Percentiles rank a stretch among this genome's conserved stretches.
phyloP scores from a whole-genome alignment of 2,888 invertebrate genomes.

The Beris chalybata region DNA sequence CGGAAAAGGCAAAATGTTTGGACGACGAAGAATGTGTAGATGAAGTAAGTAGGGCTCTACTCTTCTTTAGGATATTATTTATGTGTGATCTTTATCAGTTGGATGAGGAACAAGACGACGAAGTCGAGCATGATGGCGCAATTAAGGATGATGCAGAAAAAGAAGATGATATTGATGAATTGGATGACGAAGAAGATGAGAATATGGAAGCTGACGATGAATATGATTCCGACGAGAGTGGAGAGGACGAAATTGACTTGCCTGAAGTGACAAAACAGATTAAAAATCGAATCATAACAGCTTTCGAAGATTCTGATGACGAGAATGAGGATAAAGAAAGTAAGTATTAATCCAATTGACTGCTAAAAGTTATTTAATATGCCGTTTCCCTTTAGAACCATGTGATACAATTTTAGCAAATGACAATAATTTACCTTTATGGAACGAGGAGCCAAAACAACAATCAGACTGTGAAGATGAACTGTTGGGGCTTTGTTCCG shows the following conservation, averaged over 20 bases:
- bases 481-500: conserved; percentile 61
- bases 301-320: conserved; percentile 52
- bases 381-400: conserved; percentile 5
- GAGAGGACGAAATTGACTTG: conserved; percentile 41
- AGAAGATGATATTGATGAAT: conserved; percentile 44
- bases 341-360: not conserved
- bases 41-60: conserved; percentile 40
- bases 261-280: conserved; percentile 45
- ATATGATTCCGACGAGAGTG: conserved; percentile 46
- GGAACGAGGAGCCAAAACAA: not conserved
- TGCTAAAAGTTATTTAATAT: not conserved
- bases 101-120: conserved; percentile 21
- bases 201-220: conserved; percentile 45
- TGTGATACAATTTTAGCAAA: not conserved
- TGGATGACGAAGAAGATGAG: conserved; percentile 40
- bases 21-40: conserved; percentile 53
- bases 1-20: conserved; percentile 54
- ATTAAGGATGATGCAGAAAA: not conserved
- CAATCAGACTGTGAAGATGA: conserved; percentile 55
- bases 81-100: not conserved
- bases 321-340: conserved; percentile 43
- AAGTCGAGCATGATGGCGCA: not conserved
- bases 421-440: not conserved
- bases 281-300: conserved; percentile 55
- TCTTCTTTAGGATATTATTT: not conserved